Conservation (phyloP, 2,797 vertebrate species). For the Rhinophrynus dorsalis region DNA sequence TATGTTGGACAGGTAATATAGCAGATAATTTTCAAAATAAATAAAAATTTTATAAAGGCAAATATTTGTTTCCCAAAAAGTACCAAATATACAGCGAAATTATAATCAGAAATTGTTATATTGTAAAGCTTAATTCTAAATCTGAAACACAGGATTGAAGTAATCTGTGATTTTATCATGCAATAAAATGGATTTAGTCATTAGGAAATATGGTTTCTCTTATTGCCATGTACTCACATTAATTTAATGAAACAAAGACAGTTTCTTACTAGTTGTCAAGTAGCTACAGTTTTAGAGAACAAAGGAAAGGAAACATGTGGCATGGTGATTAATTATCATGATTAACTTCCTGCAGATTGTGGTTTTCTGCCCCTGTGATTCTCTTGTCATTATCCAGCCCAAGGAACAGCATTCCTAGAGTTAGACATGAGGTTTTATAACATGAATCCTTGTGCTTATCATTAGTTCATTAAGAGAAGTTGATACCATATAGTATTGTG, state of each 20-base stretch:
- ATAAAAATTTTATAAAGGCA: no score
- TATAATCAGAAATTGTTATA: no score
- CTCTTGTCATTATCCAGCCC: constrained; percentile 76
- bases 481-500: constrained; percentile 43
- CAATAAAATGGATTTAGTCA: background rate
- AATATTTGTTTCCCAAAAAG: no score
- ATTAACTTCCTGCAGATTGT: constrained; percentile 82
- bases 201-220: background rate
- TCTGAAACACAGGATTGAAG: no score
- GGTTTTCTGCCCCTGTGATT: constrained; percentile 77
- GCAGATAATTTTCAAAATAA: no score
- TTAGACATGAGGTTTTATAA: constrained; percentile 29
- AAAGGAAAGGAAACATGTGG: constrained; percentile 48
- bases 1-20: no score
- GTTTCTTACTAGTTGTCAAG: constrained; percentile 50
- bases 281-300: constrained; percentile 37
- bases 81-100: no score
- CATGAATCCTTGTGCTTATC: constrained; percentile 51
- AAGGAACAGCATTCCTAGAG: constrained; percentile 61
- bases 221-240: constrained; percentile 53
- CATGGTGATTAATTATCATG: constrained; percentile 81
- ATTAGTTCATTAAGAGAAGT: constrained; percentile 47
- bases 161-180: constrained; percentile 11
- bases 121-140: no score
- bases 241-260: constrained; percentile 54